Percentiles rank a stretch among this genome's conserved stretches.
Conservation (phyloP, 2,113 vertebrate genomes). For the Nycticryphes semicollaris region DNA sequence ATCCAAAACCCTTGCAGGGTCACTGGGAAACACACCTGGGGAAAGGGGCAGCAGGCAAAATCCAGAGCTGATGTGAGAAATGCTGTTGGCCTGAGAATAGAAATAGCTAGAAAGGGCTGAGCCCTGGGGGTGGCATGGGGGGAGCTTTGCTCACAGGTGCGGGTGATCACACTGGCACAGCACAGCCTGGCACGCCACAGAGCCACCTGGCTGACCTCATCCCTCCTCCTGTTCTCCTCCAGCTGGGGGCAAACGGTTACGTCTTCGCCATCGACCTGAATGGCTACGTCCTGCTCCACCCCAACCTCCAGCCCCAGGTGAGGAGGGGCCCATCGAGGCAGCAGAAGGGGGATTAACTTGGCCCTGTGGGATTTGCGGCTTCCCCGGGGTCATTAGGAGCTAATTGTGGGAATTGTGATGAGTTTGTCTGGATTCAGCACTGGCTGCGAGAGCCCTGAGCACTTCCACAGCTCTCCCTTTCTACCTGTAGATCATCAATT, state of each 20-base stretch:
- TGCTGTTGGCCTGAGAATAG: background rate
- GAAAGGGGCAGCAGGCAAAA: background rate
- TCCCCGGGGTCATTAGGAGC: background rate
- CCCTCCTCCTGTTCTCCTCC: constrained; percentile 13
- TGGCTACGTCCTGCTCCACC: constrained; percentile 83
- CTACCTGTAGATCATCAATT: constrained; percentile 88
- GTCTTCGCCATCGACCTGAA: constrained; percentile 84
- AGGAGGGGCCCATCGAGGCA: fast-evolving
- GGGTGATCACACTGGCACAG: background rate
- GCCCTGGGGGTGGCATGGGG: fast-evolving
- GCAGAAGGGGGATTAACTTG: fast-evolving
- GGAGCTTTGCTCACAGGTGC: background rate
- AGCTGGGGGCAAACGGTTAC: constrained; percentile 92
- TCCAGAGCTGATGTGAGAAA: background rate
- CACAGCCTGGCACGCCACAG: fast-evolving
- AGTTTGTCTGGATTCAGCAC: background rate
- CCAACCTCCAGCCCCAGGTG: constrained; percentile 90
- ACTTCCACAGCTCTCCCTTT: background rate
- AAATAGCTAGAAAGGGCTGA: background rate
- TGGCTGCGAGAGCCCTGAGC: fast-evolving
- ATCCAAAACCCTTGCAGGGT: background rate
- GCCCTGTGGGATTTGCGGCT: background rate
- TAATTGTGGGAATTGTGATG: background rate
- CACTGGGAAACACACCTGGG: background rate
- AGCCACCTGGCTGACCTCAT: background rate